Percentiles rank a stretch among this genome's conserved stretches.
phyloP scores from a whole-genome alignment of 37 sponge, comb jelly and placozoan species.

The Bolinopsis microptera region DNA sequence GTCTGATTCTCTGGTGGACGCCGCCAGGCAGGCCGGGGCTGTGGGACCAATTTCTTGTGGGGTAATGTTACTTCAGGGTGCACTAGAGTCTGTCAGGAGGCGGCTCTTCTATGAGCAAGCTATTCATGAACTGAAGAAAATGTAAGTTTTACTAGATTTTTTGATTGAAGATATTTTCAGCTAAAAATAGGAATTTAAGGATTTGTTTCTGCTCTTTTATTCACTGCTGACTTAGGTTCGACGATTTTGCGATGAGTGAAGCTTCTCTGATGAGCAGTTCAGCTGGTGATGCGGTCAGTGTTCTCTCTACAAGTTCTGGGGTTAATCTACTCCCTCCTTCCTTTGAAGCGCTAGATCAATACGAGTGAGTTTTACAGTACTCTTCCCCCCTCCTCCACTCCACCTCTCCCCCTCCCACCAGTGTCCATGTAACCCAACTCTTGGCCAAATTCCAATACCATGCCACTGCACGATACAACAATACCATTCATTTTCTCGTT shows the following conservation, averaged over 20 bases:
- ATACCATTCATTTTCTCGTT: too few relatives aligned
- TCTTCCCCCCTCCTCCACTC: neutral
- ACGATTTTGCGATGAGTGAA: constrained; percentile 27
- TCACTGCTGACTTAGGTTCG: neutral
- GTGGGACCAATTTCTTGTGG: constrained; percentile 1
- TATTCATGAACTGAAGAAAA: constrained; percentile 38
- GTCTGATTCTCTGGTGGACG: constrained; percentile 22
- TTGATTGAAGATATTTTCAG: neutral
- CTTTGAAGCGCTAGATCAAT: neutral
- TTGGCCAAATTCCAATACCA: too few relatives aligned
- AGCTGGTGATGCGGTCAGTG: constrained; percentile 33
- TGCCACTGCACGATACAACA: too few relatives aligned
- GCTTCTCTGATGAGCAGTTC: constrained; percentile 49
- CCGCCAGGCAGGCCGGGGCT: constrained; percentile 32
- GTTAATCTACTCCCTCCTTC: neutral
- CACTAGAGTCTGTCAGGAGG: constrained; percentile 4
- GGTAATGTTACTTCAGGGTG: constrained; percentile 18
- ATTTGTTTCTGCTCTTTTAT: neutral
- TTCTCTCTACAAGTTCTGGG: neutral
- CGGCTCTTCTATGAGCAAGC: constrained; percentile 53
- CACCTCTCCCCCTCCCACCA: too few relatives aligned
- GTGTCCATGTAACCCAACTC: too few relatives aligned
- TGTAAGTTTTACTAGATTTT: neutral
- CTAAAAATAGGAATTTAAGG: neutral
- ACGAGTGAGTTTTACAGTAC: constrained; percentile 4